Evolutionary conservation across 1,140 invertebrate species (phyloP).

Genomic region (Aphelinus atriplicis): DNA sequence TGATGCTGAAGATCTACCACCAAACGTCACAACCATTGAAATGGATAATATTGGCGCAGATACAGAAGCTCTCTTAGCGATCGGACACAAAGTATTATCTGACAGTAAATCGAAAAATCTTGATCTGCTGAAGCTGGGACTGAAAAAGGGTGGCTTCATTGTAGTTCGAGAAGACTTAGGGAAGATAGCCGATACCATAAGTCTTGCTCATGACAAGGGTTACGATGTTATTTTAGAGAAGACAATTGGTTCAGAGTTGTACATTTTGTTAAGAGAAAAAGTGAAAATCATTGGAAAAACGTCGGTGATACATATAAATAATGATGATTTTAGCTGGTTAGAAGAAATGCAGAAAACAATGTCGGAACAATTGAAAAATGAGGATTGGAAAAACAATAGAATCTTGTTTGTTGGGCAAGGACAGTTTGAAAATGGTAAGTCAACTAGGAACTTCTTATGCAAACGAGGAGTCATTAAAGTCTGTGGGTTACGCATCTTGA

Average conservation of each 20-base stretch:
- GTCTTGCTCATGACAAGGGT: slow-evolving; percentile 28
- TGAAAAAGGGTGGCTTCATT: background rate
- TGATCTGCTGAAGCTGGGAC: background rate
- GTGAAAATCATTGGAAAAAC: slow-evolving; percentile 45
- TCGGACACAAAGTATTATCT: slow-evolving; percentile 53
- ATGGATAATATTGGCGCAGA: slow-evolving; percentile 69
- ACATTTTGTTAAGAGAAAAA: slow-evolving; percentile 56
- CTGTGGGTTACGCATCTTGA: no score
- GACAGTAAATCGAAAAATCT: background rate
- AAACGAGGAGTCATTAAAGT: background rate
- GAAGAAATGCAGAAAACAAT: slow-evolving; percentile 65
- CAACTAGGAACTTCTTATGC: background rate
- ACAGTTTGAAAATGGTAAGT: slow-evolving; percentile 72
- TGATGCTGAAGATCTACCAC: slow-evolving; percentile 59
- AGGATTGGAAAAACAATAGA: slow-evolving; percentile 37
- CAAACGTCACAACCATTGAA: slow-evolving; percentile 64
- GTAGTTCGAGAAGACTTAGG: background rate
- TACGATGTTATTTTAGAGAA: slow-evolving; percentile 52
- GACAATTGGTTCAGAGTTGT: slow-evolving; percentile 49
- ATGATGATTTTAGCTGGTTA: slow-evolving; percentile 66
- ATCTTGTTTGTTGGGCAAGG: slow-evolving; percentile 71
- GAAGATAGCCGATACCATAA: slow-evolving; percentile 2
- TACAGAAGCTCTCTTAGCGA: slow-evolving; percentile 67
- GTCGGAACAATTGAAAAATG: slow-evolving; percentile 61
- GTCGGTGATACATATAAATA: slow-evolving; percentile 51